A percentile compares a stretch with the other conserved stretches of the same genome.
Evolutionary conservation across 2,113 vertebrate genomes (phyloP).

Genomic region (Meriones unguiculatus): DNA sequence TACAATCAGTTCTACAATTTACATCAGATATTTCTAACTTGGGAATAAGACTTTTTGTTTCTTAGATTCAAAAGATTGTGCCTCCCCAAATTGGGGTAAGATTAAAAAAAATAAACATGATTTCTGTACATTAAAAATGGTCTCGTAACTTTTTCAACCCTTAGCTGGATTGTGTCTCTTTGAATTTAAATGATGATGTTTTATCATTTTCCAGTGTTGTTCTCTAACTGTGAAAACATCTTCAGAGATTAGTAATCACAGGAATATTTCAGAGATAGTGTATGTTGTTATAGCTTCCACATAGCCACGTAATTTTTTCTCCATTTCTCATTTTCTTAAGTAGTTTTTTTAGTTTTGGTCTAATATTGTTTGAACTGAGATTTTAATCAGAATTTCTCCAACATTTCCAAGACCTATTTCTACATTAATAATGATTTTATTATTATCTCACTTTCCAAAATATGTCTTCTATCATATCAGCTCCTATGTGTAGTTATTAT

Average conservation of each 20-base stretch:
- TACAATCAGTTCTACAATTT: background rate
- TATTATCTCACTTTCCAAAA: background rate
- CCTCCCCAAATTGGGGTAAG: background rate
- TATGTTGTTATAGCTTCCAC: background rate
- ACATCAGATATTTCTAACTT: background rate
- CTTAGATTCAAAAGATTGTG: background rate
- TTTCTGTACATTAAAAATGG: background rate
- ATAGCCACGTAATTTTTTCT: background rate
- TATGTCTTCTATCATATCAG: background rate
- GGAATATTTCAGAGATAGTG: background rate
- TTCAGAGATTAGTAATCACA: background rate
- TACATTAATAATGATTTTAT: background rate
- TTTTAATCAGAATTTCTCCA: background rate
- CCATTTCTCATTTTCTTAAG: background rate
- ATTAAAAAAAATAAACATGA: background rate
- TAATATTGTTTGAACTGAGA: background rate
- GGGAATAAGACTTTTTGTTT: background rate
- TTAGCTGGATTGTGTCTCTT: background rate
- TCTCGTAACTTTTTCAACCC: background rate
- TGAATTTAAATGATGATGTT: background rate
- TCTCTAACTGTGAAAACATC: background rate
- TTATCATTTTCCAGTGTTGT: background rate
- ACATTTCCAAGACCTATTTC: background rate
- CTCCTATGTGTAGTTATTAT: conserved; percentile 3
- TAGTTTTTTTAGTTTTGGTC: background rate